Percentiles rank a stretch among this genome's conserved stretches.
phyloP scores from a whole-genome alignment of 2,888 invertebrate species.

The Drosophila nr. perissopoda region DNA sequence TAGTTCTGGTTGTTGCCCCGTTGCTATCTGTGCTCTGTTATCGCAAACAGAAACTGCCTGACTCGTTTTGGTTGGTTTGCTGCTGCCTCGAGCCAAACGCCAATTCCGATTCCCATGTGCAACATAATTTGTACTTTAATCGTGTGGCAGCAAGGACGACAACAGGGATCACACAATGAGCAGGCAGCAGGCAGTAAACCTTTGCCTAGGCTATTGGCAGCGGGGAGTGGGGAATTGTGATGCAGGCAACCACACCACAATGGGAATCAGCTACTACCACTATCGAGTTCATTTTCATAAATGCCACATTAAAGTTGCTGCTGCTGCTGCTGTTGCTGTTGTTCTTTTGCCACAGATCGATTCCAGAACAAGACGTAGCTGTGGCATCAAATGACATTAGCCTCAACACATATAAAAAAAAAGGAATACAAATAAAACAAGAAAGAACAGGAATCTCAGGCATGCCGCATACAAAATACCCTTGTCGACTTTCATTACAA shows the following conservation, averaged over 20 bases:
- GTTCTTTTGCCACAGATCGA: conserved; percentile 34
- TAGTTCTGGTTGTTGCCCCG: conserved; percentile 18
- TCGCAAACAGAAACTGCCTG: conserved; percentile 32
- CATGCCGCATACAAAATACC: neutral
- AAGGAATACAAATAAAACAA: neutral
- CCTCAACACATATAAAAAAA: conserved; percentile 25
- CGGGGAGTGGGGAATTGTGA: neutral
- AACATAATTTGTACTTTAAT: conserved; percentile 73
- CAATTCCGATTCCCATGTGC: conserved; percentile 64
- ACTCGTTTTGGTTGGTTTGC: conserved; percentile 3
- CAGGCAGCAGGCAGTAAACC: neutral
- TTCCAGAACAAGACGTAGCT: conserved; percentile 47
- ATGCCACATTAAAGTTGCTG: conserved; percentile 67
- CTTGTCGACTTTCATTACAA: neutral
- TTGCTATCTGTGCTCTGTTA: conserved; percentile 19
- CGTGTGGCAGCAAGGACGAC: conserved; percentile 43
- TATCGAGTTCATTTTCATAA: conserved; percentile 77
- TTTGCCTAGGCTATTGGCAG: neutral
- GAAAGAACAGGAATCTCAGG: neutral
- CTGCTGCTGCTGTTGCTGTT: conserved; percentile 20
- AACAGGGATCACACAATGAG: conserved; percentile 12
- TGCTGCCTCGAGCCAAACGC: conserved; percentile 34
- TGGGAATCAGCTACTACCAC: conserved; percentile 29
- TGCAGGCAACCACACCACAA: conserved; percentile 20
- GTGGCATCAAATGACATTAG: conserved; percentile 58